Evolutionary conservation across 2,113 vertebrate species (phyloP).

Genomic region (Sturnus vulgaris): DNA sequence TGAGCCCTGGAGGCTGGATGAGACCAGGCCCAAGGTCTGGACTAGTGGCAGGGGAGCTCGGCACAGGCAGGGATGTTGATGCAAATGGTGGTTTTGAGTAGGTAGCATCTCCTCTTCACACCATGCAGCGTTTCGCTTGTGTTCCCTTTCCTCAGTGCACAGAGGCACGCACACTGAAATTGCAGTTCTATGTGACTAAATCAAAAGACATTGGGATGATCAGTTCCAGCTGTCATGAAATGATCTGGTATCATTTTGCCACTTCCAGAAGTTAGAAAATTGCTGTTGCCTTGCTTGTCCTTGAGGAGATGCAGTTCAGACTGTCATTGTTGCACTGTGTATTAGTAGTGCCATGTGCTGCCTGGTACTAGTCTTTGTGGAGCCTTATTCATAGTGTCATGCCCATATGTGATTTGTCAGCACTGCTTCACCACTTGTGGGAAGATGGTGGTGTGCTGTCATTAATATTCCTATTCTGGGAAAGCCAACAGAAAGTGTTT

Average conservation of each 20-base stretch:
- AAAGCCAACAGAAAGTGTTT: neutral
- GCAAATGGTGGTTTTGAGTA: neutral
- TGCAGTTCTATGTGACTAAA: fast-evolving
- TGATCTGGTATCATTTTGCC: neutral
- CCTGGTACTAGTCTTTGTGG: neutral
- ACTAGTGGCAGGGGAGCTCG: neutral
- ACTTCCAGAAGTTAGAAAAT: neutral
- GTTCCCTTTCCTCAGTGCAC: fast-evolving
- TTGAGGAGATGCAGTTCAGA: neutral
- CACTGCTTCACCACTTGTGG: neutral
- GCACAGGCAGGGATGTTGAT: neutral
- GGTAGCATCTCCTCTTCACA: neutral
- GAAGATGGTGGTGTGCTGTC: neutral
- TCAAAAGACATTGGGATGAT: neutral
- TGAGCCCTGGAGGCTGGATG: neutral
- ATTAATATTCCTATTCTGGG: neutral
- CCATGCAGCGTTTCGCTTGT: neutral
- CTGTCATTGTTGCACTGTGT: neutral
- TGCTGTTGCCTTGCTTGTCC: neutral
- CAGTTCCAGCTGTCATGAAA: neutral
- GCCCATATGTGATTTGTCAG: neutral
- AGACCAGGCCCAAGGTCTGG: neutral
- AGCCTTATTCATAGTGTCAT: slow-evolving; percentile 5
- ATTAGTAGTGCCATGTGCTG: neutral
- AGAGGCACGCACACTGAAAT: neutral